These are phyloP conservation scores for Donacobius atricapilla DNA, from an alignment of 2,113 vertebrate genomes.

Conservation along the genomic window DNA sequence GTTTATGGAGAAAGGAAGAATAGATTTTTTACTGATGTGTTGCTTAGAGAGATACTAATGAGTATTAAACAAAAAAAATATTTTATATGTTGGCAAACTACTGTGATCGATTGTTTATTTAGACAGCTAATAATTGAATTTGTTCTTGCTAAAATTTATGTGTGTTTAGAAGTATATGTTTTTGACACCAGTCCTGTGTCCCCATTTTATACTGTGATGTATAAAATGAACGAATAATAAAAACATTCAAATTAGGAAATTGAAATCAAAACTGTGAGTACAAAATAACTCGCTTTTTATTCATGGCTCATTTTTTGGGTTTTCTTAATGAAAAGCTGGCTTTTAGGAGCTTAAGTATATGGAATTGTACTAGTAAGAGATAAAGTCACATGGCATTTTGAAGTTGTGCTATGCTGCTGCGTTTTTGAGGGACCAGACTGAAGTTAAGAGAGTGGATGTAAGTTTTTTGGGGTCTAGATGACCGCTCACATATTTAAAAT, in stretches of 20 bases:
- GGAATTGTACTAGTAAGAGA: background rate
- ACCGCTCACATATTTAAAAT: background rate
- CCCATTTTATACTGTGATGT: background rate
- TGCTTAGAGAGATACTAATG: background rate
- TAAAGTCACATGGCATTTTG: background rate
- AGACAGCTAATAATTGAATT: background rate
- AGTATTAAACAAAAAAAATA: background rate
- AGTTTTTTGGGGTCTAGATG: background rate
- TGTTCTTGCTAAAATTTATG: background rate
- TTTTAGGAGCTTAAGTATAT: background rate
- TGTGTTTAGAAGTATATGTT: background rate
- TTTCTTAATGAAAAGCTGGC: background rate
- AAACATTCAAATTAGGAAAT: background rate
- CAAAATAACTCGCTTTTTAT: background rate
- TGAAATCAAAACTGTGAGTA: background rate
- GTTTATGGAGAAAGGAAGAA: background rate
- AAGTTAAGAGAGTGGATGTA: background rate
- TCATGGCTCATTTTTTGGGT: background rate
- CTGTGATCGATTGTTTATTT: background rate
- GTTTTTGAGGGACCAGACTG: background rate
- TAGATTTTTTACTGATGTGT: background rate
- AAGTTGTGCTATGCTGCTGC: background rate
- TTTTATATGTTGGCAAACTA: background rate
- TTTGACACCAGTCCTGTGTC: background rate
- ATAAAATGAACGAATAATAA: background rate